A percentile compares a stretch with the other conserved stretches of the same genome.
Conservation (phyloP, 2,113 vertebrate species). For the Agapornis roseicollis region DNA sequence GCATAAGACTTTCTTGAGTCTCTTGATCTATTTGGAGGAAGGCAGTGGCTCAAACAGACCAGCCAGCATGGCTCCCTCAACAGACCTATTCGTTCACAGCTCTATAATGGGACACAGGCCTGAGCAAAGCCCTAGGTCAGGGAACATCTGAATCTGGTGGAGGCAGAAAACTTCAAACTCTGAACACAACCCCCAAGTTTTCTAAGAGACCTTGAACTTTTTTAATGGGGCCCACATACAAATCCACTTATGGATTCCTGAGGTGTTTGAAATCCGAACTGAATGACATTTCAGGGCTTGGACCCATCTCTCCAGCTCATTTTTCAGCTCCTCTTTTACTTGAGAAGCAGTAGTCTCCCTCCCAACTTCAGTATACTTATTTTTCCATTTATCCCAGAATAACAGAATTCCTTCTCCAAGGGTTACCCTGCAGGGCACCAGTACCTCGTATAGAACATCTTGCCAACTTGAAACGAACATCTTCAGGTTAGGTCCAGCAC, state of each 20-base stretch:
- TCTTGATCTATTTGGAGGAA: neutral
- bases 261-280: neutral
- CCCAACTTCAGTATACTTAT: neutral
- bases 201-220: neutral
- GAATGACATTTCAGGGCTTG: neutral
- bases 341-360: neutral
- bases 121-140: neutral
- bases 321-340: neutral
- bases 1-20: neutral
- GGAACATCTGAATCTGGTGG: neutral
- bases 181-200: neutral
- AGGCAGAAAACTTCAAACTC: neutral
- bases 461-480: neutral
- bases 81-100: neutral
- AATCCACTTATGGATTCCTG: neutral
- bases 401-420: neutral
- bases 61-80: neutral
- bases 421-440: neutral
- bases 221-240: neutral
- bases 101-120: neutral
- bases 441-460: neutral
- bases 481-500: neutral
- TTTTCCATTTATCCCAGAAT: neutral
- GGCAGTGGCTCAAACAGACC: neutral
- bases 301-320: neutral